Evolutionary conservation across 2,888 invertebrate genomes (phyloP).

Genomic region (Cataglyphis livida): DNA sequence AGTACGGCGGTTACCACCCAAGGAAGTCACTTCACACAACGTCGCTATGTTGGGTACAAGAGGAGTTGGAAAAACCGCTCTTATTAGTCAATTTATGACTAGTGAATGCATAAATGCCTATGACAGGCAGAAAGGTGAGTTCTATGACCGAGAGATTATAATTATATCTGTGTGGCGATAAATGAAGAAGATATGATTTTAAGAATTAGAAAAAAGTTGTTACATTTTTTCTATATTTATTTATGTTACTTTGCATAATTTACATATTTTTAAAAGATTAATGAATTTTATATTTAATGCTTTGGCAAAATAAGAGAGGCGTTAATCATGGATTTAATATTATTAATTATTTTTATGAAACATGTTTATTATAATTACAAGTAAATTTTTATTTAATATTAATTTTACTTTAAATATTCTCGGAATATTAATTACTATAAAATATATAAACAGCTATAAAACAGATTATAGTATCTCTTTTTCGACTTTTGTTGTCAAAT

Average conservation of each 20-base stretch:
- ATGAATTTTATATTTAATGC: not conserved
- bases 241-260: not conserved
- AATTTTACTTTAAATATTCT: not conserved
- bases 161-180: not conserved
- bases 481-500: not conserved
- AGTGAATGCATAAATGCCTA: conserved; percentile 98
- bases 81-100: conserved; percentile 92
- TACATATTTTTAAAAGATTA: not conserved
- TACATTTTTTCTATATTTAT: not conserved
- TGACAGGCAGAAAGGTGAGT: conserved; percentile 89
- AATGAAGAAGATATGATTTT: not conserved
- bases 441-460: not conserved
- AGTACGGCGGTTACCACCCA: conserved; percentile 81
- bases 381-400: not conserved
- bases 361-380: not conserved
- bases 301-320: not conserved
- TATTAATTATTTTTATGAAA: not conserved
- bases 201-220: not conserved
- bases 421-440: not conserved
- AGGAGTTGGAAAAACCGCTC: conserved; percentile 88
- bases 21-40: conserved; percentile 86
- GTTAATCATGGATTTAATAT: not conserved
- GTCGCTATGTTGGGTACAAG: conserved; percentile 88
- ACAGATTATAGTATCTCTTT: not conserved
- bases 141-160: not conserved